phyloP scores from a whole-genome alignment of 2,113 vertebrate genomes.

The Ceratotherium simum region DNA sequence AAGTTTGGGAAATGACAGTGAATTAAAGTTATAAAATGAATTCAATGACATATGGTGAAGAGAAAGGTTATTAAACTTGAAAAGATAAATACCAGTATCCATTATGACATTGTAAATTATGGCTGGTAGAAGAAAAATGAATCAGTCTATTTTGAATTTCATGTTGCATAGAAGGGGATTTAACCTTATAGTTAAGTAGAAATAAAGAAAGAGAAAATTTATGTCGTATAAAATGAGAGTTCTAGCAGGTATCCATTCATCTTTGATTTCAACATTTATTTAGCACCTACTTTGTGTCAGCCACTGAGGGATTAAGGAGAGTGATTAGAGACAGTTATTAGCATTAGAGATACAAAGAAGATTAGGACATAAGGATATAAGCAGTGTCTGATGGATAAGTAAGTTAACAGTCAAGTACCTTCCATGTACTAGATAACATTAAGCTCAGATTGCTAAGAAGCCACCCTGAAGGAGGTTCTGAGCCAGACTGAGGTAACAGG shows the following conservation, averaged over 20 bases:
- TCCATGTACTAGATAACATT: neutral
- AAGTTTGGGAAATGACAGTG: conserved; percentile 48
- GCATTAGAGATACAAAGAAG: neutral
- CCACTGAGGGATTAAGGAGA: neutral
- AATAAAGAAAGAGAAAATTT: neutral
- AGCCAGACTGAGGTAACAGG: neutral
- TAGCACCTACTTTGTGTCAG: neutral
- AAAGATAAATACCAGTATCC: conserved; percentile 42
- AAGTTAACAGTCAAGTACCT: neutral
- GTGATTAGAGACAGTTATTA: neutral
- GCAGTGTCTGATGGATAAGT: neutral
- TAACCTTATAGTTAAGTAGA: neutral
- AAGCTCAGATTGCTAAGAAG: neutral
- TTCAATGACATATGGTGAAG: conserved; percentile 35
- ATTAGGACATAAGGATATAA: neutral
- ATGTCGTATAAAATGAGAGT: neutral
- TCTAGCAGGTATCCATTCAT: neutral
- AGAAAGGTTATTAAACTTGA: conserved; percentile 54
- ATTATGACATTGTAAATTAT: conserved; percentile 54
- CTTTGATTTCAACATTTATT: neutral
- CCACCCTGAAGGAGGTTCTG: neutral
- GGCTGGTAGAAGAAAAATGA: neutral
- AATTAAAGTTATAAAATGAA: conserved; percentile 56
- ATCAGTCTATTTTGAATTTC: conserved; percentile 35
- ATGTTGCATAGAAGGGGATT: neutral